phyloP scores from a whole-genome alignment of 2,888 invertebrate genomes.

The Choristoneura rosaceana region DNA sequence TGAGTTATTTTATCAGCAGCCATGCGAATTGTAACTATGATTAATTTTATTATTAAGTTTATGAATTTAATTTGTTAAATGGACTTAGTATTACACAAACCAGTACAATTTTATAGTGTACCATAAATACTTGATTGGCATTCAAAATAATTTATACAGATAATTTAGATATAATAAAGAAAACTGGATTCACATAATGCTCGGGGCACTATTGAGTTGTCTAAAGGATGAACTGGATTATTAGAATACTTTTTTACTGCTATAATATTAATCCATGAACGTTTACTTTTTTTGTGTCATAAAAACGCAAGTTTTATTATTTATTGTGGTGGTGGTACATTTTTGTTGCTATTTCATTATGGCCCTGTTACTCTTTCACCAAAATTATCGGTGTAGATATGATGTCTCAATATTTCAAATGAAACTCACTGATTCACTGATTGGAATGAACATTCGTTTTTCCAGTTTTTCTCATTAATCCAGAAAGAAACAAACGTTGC shows the following conservation, averaged over 20 bases:
- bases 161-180: not conserved
- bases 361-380: no score
- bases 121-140: not conserved
- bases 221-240: no score
- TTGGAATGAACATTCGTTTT: not conserved
- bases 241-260: no score
- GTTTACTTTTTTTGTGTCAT: no score
- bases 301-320: no score
- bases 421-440: no score
- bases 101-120: not conserved
- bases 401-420: no score
- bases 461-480: not conserved
- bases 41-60: not conserved
- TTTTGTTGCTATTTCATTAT: no score
- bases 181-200: not conserved
- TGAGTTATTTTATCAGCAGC: conserved; percentile 13
- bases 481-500: not conserved
- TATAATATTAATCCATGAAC: no score
- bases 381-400: no score
- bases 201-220: not conserved
- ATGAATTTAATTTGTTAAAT: not conserved
- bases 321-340: no score
- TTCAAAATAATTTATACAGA: not conserved
- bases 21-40: conserved; percentile 21
- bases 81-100: not conserved